A percentile compares a stretch with the other conserved stretches of the same genome.
Evolutionary conservation across 30 jellyfish, hydroid and myxozoan species (phyloP).

Genomic region (Aurelia coerulea): DNA sequence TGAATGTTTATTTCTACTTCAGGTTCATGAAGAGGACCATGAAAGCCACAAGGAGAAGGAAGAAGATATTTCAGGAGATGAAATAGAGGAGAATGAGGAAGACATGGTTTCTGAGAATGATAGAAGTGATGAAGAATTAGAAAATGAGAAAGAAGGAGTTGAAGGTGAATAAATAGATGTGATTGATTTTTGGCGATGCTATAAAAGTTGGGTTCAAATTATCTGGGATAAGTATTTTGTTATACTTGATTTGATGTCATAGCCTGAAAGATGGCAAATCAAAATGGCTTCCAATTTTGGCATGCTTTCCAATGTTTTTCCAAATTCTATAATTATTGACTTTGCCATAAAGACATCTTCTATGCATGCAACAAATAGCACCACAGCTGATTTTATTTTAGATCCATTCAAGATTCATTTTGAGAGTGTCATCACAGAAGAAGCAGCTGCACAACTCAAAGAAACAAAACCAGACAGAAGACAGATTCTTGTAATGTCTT

Average conservation of each 20-base stretch:
- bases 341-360: too few relatives aligned
- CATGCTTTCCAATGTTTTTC: too few relatives aligned
- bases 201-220: too few relatives aligned
- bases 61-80: conserved; percentile 5
- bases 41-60: conserved; percentile 1
- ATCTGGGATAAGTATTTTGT: too few relatives aligned
- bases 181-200: background rate
- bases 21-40: too few relatives aligned
- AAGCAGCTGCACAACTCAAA: conserved; percentile 35
- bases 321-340: too few relatives aligned
- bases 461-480: conserved; percentile 6
- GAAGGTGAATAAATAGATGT: background rate
- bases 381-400: background rate
- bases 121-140: background rate
- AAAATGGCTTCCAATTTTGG: too few relatives aligned
- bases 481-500: conserved; percentile 3
- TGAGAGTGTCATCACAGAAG: conserved; percentile 68
- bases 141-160: background rate
- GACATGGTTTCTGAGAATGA: background rate
- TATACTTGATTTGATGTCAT: too few relatives aligned
- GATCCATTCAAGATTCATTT: conserved; percentile 82
- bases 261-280: too few relatives aligned
- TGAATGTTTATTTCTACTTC: too few relatives aligned
- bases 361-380: too few relatives aligned
- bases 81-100: conserved; percentile 1